Evolutionary conservation across 2,113 vertebrate genomes (phyloP).

Genomic region (Hyperoodon ampullatus): DNA sequence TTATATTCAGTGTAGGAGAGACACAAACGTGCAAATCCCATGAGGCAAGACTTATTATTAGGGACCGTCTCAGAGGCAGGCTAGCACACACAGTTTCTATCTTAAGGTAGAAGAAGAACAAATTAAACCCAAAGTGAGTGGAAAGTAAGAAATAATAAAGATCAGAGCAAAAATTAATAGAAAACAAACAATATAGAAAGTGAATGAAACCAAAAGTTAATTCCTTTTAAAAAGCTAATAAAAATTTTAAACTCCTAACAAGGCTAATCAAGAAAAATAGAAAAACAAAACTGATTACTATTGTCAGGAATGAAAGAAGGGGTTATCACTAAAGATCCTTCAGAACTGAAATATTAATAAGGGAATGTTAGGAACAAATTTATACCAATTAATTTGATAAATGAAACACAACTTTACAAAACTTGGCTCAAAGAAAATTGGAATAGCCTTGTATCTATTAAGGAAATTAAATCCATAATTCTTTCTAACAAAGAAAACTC

Average conservation of each 20-base stretch:
- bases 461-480: constrained; percentile 28
- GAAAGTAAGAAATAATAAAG: constrained; percentile 23
- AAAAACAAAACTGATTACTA: not conserved
- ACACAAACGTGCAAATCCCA: not conserved
- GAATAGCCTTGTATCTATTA: not conserved
- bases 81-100: not conserved
- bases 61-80: not conserved
- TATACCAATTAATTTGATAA: not conserved
- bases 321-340: not conserved
- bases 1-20: not conserved
- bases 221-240: constrained; percentile 12
- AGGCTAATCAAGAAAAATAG: not conserved
- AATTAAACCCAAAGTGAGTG: constrained; percentile 20
- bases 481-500: not conserved
- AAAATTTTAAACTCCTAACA: not conserved
- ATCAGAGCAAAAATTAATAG: constrained; percentile 15
- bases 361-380: not conserved
- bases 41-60: not conserved
- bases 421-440: not conserved
- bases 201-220: not conserved
- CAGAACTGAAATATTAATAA: constrained; percentile 30
- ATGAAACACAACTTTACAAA: constrained; percentile 13
- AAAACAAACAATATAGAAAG: not conserved
- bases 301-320: not conserved
- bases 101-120: constrained; percentile 31